phyloP scores from a whole-genome alignment of 1,140 invertebrate species.

The Scaptomyza pallida region DNA sequence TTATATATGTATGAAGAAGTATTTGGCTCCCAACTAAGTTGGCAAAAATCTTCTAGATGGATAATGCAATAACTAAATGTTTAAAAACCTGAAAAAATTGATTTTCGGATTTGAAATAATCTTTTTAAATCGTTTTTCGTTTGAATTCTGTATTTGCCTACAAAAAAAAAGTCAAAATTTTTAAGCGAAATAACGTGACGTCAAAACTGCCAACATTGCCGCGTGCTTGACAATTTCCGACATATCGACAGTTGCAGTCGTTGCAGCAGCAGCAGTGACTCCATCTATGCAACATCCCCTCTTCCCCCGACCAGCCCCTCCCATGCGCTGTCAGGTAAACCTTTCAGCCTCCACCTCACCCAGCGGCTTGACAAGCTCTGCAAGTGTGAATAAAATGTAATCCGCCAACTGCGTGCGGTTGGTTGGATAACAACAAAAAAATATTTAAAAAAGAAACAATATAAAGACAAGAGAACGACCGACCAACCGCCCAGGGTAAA shows the following conservation, averaged over 20 bases:
- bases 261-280: constrained; percentile 17
- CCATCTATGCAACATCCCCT: constrained; percentile 7
- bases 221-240: constrained; percentile 74
- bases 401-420: constrained; percentile 62
- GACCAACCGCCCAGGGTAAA: constrained; percentile 3
- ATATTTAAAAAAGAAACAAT: constrained; percentile 5
- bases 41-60: too few relatives aligned
- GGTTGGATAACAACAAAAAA: constrained; percentile 6
- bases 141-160: neutral
- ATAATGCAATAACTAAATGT: too few relatives aligned
- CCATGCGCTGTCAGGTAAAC: neutral
- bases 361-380: constrained; percentile 1
- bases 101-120: neutral
- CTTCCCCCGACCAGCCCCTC: neutral
- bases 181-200: constrained; percentile 63
- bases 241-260: constrained; percentile 63
- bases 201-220: constrained; percentile 34
- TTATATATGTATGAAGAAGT: neutral
- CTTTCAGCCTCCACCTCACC: neutral
- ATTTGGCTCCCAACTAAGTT: too few relatives aligned
- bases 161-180: constrained; percentile 32
- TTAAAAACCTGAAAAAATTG: neutral
- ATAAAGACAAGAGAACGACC: constrained; percentile 32
- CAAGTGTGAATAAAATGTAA: constrained; percentile 69
- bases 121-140: constrained; percentile 1